Evolutionary conservation across 2,113 vertebrate genomes (phyloP).

Genomic region (Rhynchomys soricoides): DNA sequence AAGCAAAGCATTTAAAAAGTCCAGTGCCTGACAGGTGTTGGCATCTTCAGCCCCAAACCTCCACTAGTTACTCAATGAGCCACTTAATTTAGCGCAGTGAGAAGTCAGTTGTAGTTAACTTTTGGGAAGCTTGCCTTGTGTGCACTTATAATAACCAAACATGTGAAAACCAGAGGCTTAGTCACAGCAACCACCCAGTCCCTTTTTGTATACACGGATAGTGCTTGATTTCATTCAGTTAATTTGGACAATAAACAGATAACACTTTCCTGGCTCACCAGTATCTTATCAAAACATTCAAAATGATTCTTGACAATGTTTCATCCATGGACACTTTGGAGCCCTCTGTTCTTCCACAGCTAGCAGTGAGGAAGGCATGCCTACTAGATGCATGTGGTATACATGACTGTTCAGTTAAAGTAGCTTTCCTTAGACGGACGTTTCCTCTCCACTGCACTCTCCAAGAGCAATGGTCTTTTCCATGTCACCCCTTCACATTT

Average conservation of each 20-base stretch:
- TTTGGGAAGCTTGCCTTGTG: slow-evolving; percentile 50
- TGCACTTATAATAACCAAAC: slow-evolving; percentile 63
- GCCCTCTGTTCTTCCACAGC: neutral
- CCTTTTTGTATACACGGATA: slow-evolving; percentile 52
- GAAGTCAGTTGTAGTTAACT: neutral
- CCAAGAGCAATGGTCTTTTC: neutral
- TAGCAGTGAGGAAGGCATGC: neutral
- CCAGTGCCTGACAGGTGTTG: neutral
- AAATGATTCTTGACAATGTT: neutral
- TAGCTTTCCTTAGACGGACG: neutral
- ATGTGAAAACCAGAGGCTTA: slow-evolving; percentile 47
- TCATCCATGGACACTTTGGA: neutral
- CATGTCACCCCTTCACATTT: neutral
- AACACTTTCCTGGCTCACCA: slow-evolving; percentile 25
- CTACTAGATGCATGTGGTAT: neutral
- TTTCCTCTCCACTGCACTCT: neutral
- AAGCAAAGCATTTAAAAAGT: neutral
- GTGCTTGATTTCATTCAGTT: neutral
- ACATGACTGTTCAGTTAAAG: too few relatives aligned
- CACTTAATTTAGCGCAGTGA: slow-evolving; percentile 44
- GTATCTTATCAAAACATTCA: slow-evolving; percentile 17
- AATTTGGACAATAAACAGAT: slow-evolving; percentile 23
- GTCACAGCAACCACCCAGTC: slow-evolving; percentile 49
- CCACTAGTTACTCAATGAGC: neutral
- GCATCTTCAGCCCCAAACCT: neutral